Evolutionary conservation across 2,113 vertebrate species (phyloP), one percentile per base, ranked within the genome.

Genomic region (Eupsittula cactorum): DNA sequence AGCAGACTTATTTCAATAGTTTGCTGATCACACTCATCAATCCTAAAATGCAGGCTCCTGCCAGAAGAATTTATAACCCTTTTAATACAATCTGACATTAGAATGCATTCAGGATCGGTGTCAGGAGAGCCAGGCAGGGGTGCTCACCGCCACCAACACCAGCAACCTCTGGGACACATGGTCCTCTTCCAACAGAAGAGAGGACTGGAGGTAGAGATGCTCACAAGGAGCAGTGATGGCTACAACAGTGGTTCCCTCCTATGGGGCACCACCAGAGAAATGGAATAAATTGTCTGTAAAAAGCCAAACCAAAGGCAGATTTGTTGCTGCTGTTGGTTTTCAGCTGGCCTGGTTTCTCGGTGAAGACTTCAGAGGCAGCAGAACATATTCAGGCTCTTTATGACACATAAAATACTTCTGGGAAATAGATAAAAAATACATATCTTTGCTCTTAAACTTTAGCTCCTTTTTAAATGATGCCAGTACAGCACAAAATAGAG

Each of bases 21-120:
- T 87, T 86, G 91, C 76, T 81, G 81, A 81, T 92, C 91, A 69
- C 60, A 42, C 81, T 75, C 89, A 94, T 90, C 97, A 87, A 29
- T 82, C 68, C 64, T 53, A 8, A 71, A 78, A 44, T 11, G 47
- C 71, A 77, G 82, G 17, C 19, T 81, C 77, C 59, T 78, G 77
- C 85, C 78, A 89, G 86, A 59, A 41, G 74, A 47, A 86, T 95
- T 94, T 78, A 75, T 33, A 63, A 75, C 69, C 65, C n/a, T 24
- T 55, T 44, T 86, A 70, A 86, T 50, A 25, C 2, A 1, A 21
- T n/a, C 79, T 67, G 94, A 77, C 60, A 31, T 0, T 7, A 41
- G 53, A 49, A 71, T 2, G 19, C 2, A 9, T 44, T 79, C 55
- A 41, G 93, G 93, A 16, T 10, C 8, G 23, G 5, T 8, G 42